Evolutionary conservation across 2,113 vertebrate genomes (phyloP), one percentile per base, ranked within the genome.

Genomic region (Austrofundulus limnaeus): DNA sequence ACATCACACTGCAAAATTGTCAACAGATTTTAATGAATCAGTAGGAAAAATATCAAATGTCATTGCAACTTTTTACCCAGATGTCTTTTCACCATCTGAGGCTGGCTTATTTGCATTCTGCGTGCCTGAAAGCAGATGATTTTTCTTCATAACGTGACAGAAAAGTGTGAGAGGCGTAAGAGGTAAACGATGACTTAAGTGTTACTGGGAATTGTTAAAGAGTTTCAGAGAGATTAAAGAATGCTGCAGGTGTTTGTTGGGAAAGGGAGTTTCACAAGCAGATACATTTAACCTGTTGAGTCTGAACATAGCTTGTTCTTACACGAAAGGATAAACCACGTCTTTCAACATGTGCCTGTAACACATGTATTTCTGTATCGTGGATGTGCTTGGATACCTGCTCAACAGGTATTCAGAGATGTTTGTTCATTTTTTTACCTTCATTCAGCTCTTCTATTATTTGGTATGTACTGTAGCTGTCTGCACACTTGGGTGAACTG

Each of bases 351-450:
- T n/a, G 16, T 10, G 13, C 46, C 53, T 69, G 34, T 62, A 53
- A 65, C 60, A 73, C 19, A 13, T 48, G n/a, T 48, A 19, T 58
- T 19, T 31, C 25, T 31, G n/a, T 12, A 13, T 52, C 15, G 7
- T 72, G 47, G 68, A 76, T 31, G 69, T 79, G 77, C 74, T 63
- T 59, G 16, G 67, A 65, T 72, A 79, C 78, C 49, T 72, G 78
- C 60, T 79, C 42, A 46, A 41, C 70, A 63, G 55, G 65, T 79
- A 68, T 51, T 50, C 46, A 28, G 51, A 66, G 2, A 17, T 55
- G 13, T 14, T 12, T 66, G 2, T 24, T 47, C 1, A 17, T n/a
- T 15, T 57, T 23, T n/a, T 48, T 21, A 51, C 11, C 17, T 28
- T 21, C 31, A 11, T 61, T 64, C 14, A 37, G 11, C 9, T 62